phyloP scores from a whole-genome alignment of 2,888 invertebrate species.

The Caprella mutica region DNA sequence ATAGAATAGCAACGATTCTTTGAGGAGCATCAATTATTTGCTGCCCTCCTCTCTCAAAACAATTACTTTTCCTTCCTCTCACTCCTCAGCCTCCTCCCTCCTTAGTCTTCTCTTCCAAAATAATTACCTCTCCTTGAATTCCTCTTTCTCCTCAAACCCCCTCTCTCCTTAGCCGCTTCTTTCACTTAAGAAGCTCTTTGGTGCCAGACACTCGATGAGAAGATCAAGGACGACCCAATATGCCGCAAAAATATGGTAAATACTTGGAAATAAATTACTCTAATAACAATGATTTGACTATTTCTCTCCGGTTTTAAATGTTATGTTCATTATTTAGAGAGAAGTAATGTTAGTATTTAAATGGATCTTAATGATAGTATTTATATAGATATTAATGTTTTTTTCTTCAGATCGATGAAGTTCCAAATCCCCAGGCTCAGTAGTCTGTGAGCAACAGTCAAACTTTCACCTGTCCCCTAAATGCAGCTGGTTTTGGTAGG shows the following conservation, averaged over 20 bases:
- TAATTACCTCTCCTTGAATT: constrained; percentile 9
- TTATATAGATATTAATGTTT: background rate
- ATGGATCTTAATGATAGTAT: background rate
- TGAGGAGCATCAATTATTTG: constrained; percentile 10
- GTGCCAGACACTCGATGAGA: constrained; percentile 32
- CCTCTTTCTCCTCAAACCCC: constrained; percentile 15
- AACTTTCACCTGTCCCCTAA: constrained; percentile 27
- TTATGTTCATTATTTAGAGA: background rate
- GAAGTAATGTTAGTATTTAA: no score
- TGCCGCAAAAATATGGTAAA: constrained; percentile 32
- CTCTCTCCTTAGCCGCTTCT: constrained; percentile 26
- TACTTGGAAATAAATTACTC: background rate
- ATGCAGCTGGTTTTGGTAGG: constrained; percentile 26
- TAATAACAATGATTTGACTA: constrained; percentile 3
- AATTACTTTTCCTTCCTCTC: constrained; percentile 12
- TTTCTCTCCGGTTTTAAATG: no score
- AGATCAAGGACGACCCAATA: constrained; percentile 32
- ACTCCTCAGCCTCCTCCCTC: no score
- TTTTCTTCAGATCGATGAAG: constrained; percentile 29
- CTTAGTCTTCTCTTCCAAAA: no score
- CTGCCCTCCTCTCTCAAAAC: constrained; percentile 3
- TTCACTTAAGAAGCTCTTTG: constrained; percentile 29
- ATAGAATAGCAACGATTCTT: background rate
- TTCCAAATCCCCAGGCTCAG: constrained; percentile 32
- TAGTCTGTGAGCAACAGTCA: constrained; percentile 25